Evolutionary conservation across 2,888 invertebrate genomes (phyloP), one percentile per base, ranked within the genome.

Genomic region (Heliconius cydno): DNA sequence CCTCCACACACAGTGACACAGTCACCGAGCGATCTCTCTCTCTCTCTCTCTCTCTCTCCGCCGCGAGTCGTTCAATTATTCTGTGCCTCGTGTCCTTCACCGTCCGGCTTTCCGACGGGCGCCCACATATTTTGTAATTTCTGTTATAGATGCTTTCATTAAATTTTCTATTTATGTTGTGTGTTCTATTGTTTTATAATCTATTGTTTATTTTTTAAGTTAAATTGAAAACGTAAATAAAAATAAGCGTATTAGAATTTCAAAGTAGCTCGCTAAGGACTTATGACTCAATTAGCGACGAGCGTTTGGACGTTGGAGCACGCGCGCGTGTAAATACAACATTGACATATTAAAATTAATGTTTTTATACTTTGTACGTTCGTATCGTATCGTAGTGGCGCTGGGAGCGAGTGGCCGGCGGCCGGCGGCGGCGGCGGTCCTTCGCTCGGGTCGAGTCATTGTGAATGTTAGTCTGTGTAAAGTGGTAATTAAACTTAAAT

Each of bases 391-490:
- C 38, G 38, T 41, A 41, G 38, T 12, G 38, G 10, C 30, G 5
- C 30, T 30, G 30, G 28, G 28, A 28, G 28, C 28, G 28, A 28
- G 57, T n/a, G 38, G 63, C 60, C 12, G 57, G 73, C 73, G 60
- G 30, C 9, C 9, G 28, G 28, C 28, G 28, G 28, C 28, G 67
- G 46, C n/a, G 28, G n/a, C 28, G 71, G 28, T 46, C 84, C 86
- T 83, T 82, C 72, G 66, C 76, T 78, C 83, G 81, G 80, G 76
- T 83, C 87, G 87, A 85, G 81, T 84, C 88, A 89, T 34, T 77
- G 88, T 86, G 84, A 86, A 86, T 86, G 90, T 90, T 87, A 90
- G 90, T 88, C 88, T 93, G 92, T 94, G 91, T 90, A 92, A 92
- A 92, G 90, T 92, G 73, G 65, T 80, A 76, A 76, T 86, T 91